These are phyloP conservation scores for Epizoanthus scotinus DNA, from an alignment of 92 coral and sea anemone genomes.

Conservation along the genomic window DNA sequence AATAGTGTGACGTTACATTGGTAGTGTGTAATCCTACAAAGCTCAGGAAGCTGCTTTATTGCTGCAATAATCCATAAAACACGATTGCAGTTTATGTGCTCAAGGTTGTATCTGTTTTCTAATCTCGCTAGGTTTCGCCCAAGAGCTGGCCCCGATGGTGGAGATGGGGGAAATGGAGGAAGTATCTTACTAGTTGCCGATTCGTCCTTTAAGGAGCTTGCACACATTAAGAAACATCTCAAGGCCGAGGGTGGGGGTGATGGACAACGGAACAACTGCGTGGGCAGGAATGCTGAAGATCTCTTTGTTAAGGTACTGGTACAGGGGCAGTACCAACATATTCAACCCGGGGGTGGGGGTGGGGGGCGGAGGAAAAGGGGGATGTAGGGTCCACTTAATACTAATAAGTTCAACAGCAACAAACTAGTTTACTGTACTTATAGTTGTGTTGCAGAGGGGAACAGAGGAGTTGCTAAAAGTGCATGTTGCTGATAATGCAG, in stretches of 20 bases:
- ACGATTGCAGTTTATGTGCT: too few species aligned
- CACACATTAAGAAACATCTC: conserved; percentile 79
- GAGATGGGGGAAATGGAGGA: conserved; percentile 95
- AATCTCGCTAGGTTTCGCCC: conserved; percentile 68
- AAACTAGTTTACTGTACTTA: too few species aligned
- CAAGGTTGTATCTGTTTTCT: too few species aligned
- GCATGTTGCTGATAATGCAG: too few species aligned
- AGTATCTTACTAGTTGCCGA: conserved; percentile 79
- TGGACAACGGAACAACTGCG: conserved; percentile 72
- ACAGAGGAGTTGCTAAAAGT: too few species aligned
- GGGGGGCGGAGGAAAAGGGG: not conserved
- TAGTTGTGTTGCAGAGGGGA: too few species aligned
- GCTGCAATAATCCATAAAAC: too few species aligned
- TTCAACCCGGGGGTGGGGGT: not conserved
- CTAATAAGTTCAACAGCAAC: too few species aligned
- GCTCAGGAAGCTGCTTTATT: too few species aligned
- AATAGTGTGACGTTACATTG: too few species aligned
- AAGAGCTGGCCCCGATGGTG: conserved; percentile 99
- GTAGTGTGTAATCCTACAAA: too few species aligned
- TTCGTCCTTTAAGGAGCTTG: conserved; percentile 75
- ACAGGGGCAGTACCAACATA: not conserved
- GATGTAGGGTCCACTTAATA: too few species aligned
- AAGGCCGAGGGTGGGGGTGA: conserved; percentile 83
- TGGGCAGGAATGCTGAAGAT: conserved; percentile 80
- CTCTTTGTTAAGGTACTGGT: conserved; percentile 62